Evolutionary conservation across 2,888 invertebrate genomes (phyloP).

Genomic region (Lottia scabra): DNA sequence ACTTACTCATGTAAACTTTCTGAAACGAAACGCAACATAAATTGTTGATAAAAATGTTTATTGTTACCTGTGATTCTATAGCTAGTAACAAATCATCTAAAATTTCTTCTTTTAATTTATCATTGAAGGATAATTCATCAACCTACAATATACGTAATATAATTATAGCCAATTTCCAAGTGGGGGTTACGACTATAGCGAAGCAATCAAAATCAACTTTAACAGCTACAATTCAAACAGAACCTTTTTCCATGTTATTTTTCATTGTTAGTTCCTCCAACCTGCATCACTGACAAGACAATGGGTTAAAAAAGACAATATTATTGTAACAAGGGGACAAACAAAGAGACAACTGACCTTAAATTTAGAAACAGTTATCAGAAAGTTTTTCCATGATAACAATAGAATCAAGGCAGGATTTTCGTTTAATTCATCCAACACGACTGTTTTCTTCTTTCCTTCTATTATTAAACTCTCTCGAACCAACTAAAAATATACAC

Average conservation of each 20-base stretch:
- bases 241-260: no score
- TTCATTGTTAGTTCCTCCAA: no score
- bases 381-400: slow-evolving; percentile 61
- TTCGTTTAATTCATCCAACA: slow-evolving; percentile 39
- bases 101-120: slow-evolving; percentile 45
- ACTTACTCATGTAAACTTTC: no score
- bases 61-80: slow-evolving; percentile 50
- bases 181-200: no score
- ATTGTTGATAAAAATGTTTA: no score
- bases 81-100: slow-evolving; percentile 56
- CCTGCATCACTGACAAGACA: no score
- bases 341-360: slow-evolving; percentile 39
- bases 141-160: slow-evolving; percentile 47
- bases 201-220: no score
- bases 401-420: slow-evolving; percentile 56
- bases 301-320: no score
- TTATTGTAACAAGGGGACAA: no score
- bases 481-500: slow-evolving; percentile 22
- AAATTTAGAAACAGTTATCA: slow-evolving; percentile 50
- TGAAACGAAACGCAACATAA: no score
- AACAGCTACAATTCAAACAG: no score
- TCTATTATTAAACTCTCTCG: slow-evolving; percentile 35
- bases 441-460: slow-evolving; percentile 20
- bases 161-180: no score
- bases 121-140: slow-evolving; percentile 43